Evolutionary conservation across 2,888 invertebrate species (phyloP).

Genomic region (Mythimna albipuncta): DNA sequence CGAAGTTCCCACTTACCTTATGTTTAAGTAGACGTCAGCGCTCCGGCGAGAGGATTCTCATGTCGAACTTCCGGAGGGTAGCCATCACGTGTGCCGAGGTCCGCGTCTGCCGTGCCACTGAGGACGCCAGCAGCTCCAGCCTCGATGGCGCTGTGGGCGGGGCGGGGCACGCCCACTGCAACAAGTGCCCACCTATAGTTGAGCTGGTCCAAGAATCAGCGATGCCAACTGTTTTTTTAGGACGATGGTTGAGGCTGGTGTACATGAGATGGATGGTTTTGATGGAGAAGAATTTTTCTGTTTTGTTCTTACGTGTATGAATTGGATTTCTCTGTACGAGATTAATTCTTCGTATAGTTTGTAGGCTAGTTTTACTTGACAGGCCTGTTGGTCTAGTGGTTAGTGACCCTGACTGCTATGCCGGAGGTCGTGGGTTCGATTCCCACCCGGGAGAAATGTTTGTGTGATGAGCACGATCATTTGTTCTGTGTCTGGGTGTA

Average conservation of each 20-base stretch:
- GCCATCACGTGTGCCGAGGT: conserved; percentile 77
- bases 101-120: conserved; percentile 59
- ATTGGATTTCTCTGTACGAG: not conserved
- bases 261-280: conserved; percentile 33
- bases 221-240: conserved; percentile 51
- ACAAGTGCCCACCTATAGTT: conserved; percentile 77
- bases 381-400: too few species aligned
- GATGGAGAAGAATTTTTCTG: not conserved
- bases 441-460: too few species aligned
- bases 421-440: too few species aligned
- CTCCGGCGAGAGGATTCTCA: conserved; percentile 88
- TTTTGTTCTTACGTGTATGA: not conserved
- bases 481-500: too few species aligned
- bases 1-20: conserved; percentile 76
- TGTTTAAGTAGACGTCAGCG: conserved; percentile 90
- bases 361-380: too few species aligned
- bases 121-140: conserved; percentile 27
- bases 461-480: too few species aligned
- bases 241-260: conserved; percentile 31
- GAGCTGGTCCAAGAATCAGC: conserved; percentile 19
- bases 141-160: conserved; percentile 69
- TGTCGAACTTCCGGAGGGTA: conserved; percentile 85
- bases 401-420: too few species aligned
- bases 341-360: not conserved
- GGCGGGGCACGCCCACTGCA: conserved; percentile 80